Evolutionary conservation across 2,888 invertebrate genomes (phyloP), one percentile per base, ranked within the genome.

Genomic region (Augochlorella aurata): DNA sequence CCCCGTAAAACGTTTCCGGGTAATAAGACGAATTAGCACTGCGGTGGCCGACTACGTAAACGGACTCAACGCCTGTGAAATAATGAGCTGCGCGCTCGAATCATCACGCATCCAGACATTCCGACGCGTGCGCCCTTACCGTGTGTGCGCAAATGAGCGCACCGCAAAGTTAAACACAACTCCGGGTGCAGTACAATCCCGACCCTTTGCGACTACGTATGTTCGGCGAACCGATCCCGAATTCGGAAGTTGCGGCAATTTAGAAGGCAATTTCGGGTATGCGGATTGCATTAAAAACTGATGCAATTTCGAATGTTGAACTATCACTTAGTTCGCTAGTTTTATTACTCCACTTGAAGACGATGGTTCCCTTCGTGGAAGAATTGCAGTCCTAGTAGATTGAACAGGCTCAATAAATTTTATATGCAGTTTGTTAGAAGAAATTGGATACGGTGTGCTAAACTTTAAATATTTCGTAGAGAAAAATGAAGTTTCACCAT

Each of bases 21-120:
- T 66, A 73, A 71, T 79, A 74, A 75, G 50, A 67, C 69, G 54
- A 84, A 84, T 83, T 79, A 81, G 49, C 72, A 68, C 72, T 44
- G 63, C 50, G 54, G n/a, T 29, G 21, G 38, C 44, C n/a, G 29
- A 14, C 24, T 47, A 72, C 50, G 38, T 50, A 71, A 71, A 67
- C 63, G 47, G 8, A 50, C 45, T 24, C 49, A 75, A 49, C 49
- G 47, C 47, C 49, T 45, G 1, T 29, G 65, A 21, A 65, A 47
- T 74, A 74, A 66, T 66, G 45, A 66, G 66, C 24, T 7, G 18
- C 61, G 21, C 44, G 44, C 14, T n/a, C 45, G 66, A 66, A 66
- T 66, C 66, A 45, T 21, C 45, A 66, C 66, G 21, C 66, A 45
- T n/a, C n/a, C 45, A 45, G n/a, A 3, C 61, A 38, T 38, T 63